Conservation (phyloP, 2,888 invertebrate species). For the Lingula anatina region DNA sequence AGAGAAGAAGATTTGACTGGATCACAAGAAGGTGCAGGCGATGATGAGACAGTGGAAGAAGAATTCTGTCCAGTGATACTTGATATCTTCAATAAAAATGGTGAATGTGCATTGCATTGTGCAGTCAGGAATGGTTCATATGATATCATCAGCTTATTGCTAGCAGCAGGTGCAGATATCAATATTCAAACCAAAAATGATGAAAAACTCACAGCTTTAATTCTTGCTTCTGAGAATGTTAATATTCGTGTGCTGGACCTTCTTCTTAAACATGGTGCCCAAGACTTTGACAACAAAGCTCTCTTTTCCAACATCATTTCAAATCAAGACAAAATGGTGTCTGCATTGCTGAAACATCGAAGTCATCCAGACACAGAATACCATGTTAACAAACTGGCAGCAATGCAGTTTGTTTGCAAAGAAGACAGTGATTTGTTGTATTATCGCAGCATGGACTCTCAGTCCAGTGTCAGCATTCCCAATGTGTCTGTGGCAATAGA, state of each 20-base stretch:
- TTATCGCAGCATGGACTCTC: too few species aligned
- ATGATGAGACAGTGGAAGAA: conserved; percentile 2
- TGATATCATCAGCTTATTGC: conserved; percentile 68
- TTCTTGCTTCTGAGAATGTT: conserved; percentile 66
- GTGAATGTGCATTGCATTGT: conserved; percentile 31
- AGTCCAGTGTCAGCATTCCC: too few species aligned
- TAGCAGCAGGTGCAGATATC: conserved; percentile 76
- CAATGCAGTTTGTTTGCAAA: too few species aligned
- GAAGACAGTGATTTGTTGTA: too few species aligned
- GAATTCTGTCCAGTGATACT: conserved; percentile 12
- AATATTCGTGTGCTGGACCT: conserved; percentile 71
- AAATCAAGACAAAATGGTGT: conserved; percentile 63
- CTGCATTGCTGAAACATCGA: conserved; percentile 79
- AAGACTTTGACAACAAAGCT: conserved; percentile 79
- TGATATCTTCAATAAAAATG: conserved; percentile 15
- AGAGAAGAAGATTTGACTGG: background rate
- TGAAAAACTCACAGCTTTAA: conserved; percentile 50
- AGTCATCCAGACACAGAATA: conserved; percentile 79
- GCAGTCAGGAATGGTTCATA: conserved; percentile 46
- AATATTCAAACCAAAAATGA: conserved; percentile 62
- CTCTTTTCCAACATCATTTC: conserved; percentile 70
- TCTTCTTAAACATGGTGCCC: conserved; percentile 73
- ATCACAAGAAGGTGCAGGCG: background rate
- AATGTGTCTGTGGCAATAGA: too few species aligned
- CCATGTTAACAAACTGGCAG: conserved; percentile 88